phyloP scores from a whole-genome alignment of 37 sponge, comb jelly and placozoan genomes.

The Beroe forskalii region DNA sequence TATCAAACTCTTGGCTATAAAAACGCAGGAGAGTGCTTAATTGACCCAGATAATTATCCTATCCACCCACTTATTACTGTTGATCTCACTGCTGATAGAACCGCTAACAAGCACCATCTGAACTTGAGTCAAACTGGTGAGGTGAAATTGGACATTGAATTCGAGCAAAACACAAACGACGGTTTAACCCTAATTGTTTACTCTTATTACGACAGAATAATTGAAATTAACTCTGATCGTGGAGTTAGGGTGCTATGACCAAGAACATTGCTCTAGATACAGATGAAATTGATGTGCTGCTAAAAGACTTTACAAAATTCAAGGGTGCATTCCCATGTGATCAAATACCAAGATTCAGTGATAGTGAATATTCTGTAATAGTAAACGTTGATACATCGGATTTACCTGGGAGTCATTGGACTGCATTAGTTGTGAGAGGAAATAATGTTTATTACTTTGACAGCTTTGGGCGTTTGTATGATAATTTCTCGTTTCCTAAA shows the following conservation, averaged over 20 bases:
- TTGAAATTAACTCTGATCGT: conserved; percentile 22
- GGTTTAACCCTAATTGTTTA: background rate
- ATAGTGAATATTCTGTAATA: conserved; percentile 34
- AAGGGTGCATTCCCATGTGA: conserved; percentile 37
- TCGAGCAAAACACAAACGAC: too few species aligned
- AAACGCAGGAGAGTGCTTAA: background rate
- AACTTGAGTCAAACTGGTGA: background rate
- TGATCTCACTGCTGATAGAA: conserved; percentile 21
- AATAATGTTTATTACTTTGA: conserved; percentile 36
- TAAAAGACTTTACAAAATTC: background rate
- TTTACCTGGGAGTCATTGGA: conserved; percentile 39
- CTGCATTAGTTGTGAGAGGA: background rate
- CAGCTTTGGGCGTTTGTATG: conserved; percentile 28
- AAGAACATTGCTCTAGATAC: background rate
- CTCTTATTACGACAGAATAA: conserved; percentile 24
- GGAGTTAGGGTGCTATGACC: background rate
- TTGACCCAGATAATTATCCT: background rate
- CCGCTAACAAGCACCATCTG: background rate
- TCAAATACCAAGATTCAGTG: conserved; percentile 6
- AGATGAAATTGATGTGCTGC: background rate
- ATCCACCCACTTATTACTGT: background rate
- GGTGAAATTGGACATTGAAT: background rate
- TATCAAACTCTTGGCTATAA: conserved; percentile 26
- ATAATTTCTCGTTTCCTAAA: conserved; percentile 10
- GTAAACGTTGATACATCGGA: conserved; percentile 7